A percentile compares a stretch with the other conserved stretches of the same genome.
Conservation (phyloP, 2,888 invertebrate genomes). For the Diaphora mendica region DNA sequence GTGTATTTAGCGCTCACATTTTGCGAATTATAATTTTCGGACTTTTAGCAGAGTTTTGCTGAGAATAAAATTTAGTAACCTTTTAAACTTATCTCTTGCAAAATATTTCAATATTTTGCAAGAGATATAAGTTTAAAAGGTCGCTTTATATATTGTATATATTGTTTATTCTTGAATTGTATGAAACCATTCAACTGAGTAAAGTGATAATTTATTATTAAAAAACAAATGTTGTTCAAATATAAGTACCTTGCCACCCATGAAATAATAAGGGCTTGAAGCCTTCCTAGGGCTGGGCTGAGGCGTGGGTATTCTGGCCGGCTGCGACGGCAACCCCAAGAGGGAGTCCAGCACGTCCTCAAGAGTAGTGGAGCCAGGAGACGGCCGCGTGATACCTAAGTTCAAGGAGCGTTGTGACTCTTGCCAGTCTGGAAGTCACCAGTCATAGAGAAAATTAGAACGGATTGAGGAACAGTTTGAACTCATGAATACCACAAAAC, state of each 20-base stretch:
- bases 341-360: conserved; percentile 98
- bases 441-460: conserved; percentile 47
- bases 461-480: conserved; percentile 29
- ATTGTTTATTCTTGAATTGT: background rate
- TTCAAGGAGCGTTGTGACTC: conserved; percentile 82
- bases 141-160: background rate
- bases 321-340: conserved; percentile 91
- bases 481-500: background rate
- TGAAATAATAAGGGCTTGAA: conserved; percentile 80
- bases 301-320: conserved; percentile 92
- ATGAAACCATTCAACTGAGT: background rate
- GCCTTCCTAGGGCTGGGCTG: conserved; percentile 84
- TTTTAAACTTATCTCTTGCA: too few relatives aligned
- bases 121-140: background rate
- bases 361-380: conserved; percentile 94
- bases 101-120: too few relatives aligned
- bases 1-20: background rate
- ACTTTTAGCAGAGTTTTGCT: background rate
- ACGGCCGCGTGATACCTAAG: conserved; percentile 87
- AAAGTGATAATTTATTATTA: background rate
- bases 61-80: too few relatives aligned
- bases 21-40: background rate
- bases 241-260: conserved; percentile 79
- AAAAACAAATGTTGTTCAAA: background rate
- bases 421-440: conserved; percentile 82